Evolutionary conservation across 2,888 invertebrate genomes (phyloP), one percentile per base, ranked within the genome.

Genomic region (Tupiocoris notatus): DNA sequence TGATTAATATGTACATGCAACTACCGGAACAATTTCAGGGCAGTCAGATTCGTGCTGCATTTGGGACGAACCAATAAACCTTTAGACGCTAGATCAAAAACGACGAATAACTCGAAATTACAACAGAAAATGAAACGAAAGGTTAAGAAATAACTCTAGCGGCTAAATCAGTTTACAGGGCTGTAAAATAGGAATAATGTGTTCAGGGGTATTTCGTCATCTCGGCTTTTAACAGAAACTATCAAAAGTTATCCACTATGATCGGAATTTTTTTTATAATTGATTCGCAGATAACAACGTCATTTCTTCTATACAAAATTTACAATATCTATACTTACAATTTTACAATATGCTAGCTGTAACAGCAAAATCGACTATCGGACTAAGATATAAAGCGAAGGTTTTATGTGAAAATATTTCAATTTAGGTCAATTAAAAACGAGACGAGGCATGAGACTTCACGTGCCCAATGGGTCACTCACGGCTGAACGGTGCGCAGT

Each of bases 401-500:
- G 12, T 3, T 39, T 39, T 12, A 39, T 39, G 39, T 39, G 12
- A 39, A 39, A 39, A 3, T 39, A 39, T 3, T 12, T 39, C 39
- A 12, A 39, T 39, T 39, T 39, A 39, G 3, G 6, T 39, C 12
- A 39, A 39, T 39, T 3, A 7, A 7, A 3, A 39, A 39, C 39
- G 39, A 39, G 39, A 39, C 12, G 3, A 39, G 3, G 39, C 39
- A 12, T 12, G 39, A 39, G 6, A 39, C 39, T 25, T 58, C 18
- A 68, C 59, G 23, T 9, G 22, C 18, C 62, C 25, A 62, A 23
- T 16, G 62, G n/a, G 62, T 62, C 57, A 73, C 73, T 73, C 73
- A 39, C 73, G 17, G 62, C 17, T 62, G 73, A 73, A 22, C 39
- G 73, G 21, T 61, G 22, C 54, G 54, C 22, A 77, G 58, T 73